phyloP scores from a whole-genome alignment of 2,888 invertebrate species.

The Heliconius ismenius region DNA sequence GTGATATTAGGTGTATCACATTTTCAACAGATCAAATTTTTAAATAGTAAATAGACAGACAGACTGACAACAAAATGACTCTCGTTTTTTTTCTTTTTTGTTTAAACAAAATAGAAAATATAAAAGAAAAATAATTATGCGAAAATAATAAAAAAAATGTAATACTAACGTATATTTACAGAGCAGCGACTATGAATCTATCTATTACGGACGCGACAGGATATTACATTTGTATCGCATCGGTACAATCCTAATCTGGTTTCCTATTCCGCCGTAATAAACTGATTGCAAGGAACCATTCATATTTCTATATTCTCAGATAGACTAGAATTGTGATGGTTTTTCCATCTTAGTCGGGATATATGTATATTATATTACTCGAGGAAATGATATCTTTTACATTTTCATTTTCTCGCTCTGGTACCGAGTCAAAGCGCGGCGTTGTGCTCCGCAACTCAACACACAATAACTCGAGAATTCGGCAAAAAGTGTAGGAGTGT shows the following conservation, averaged over 20 bases:
- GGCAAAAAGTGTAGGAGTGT: not conserved
- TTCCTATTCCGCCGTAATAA: conserved; percentile 32
- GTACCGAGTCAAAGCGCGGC: not conserved
- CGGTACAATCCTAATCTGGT: conserved; percentile 33
- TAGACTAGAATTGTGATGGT: not conserved
- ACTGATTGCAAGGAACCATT: conserved; percentile 29
- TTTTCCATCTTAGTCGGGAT: not conserved
- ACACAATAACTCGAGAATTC: not conserved
- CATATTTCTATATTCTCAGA: conserved; percentile 14
- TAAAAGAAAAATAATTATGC: not conserved
- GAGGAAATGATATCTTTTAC: not conserved
- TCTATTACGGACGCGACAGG: conserved; percentile 21
- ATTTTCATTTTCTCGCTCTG: not conserved
- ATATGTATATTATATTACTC: no score
- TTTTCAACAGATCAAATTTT: no score
- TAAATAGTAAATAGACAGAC: no score
- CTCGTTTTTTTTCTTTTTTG: no score
- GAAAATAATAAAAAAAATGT: not conserved
- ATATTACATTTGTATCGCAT: conserved; percentile 34
- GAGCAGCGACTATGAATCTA: not conserved
- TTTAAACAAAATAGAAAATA: no score
- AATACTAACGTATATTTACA: not conserved
- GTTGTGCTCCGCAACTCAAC: no score
- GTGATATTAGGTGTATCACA: no score
- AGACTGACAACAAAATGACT: no score